Evolutionary conservation across 2,113 vertebrate species (phyloP).

Genomic region (Lophotis ruficrista): DNA sequence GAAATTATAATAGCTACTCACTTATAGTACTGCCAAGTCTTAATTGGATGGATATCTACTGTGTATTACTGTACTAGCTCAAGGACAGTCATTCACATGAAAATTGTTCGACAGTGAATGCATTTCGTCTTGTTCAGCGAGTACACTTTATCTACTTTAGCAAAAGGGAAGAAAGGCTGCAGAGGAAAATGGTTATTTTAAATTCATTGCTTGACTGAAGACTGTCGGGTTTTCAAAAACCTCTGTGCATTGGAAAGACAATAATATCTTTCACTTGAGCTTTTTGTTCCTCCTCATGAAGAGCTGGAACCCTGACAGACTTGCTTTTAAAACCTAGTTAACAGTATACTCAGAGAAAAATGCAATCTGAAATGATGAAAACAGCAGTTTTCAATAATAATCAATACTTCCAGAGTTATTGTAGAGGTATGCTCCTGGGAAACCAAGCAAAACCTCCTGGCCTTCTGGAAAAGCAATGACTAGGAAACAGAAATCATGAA

Average conservation of each 20-base stretch:
- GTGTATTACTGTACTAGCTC: constrained; percentile 34
- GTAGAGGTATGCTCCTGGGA: neutral
- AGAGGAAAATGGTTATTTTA: constrained; percentile 58
- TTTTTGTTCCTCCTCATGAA: constrained; percentile 23
- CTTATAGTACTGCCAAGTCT: neutral
- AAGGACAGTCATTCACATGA: constrained; percentile 71
- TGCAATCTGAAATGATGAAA: neutral
- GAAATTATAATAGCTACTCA: constrained; percentile 46
- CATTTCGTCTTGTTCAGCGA: constrained; percentile 43
- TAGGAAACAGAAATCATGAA: neutral
- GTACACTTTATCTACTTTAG: constrained; percentile 42
- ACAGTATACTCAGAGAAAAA: neutral
- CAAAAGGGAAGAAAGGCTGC: constrained; percentile 35
- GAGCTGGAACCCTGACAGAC: neutral
- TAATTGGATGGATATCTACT: constrained; percentile 57
- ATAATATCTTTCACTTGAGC: neutral
- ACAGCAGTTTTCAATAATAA: neutral
- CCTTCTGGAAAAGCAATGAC: neutral
- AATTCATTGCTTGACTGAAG: constrained; percentile 50
- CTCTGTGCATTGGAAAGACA: constrained; percentile 2
- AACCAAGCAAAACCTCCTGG: neutral
- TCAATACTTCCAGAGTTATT: neutral
- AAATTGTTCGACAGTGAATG: constrained; percentile 55
- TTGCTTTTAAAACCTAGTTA: constrained; percentile 10
- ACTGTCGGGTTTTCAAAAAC: constrained; percentile 32